phyloP scores from a whole-genome alignment of 2,113 vertebrate genomes.

The Platichthys flesus region DNA sequence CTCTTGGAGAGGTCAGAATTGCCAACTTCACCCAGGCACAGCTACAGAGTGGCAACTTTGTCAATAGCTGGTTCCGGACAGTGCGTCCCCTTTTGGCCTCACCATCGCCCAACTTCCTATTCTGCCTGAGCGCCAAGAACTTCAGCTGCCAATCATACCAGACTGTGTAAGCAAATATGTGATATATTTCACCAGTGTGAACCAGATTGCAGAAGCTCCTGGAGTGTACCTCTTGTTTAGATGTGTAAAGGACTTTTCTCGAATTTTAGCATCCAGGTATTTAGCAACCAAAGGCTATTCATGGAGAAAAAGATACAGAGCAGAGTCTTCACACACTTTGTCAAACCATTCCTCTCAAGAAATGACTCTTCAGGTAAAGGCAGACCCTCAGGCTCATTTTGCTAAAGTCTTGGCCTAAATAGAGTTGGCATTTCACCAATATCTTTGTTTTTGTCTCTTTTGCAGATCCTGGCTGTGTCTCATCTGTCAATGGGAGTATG shows the following conservation, averaged over 20 bases:
- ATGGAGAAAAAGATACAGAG: slow-evolving; percentile 41
- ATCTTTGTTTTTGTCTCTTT: background rate
- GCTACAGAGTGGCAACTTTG: slow-evolving; percentile 35
- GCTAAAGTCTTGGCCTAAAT: background rate
- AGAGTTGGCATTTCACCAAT: too few relatives aligned
- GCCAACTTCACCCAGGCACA: slow-evolving; percentile 40
- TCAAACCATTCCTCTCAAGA: slow-evolving; percentile 64
- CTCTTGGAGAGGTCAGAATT: slow-evolving; percentile 44
- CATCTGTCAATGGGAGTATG: background rate
- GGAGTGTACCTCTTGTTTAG: background rate
- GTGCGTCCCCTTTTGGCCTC: slow-evolving; percentile 55
- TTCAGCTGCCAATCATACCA: slow-evolving; percentile 70
- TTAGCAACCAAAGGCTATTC: slow-evolving; percentile 36
- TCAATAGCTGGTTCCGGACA: slow-evolving; percentile 15
- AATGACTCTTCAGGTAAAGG: slow-evolving; percentile 51
- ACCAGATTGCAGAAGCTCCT: background rate
- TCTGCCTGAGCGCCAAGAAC: slow-evolving; percentile 55
- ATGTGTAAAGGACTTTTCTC: slow-evolving; percentile 13
- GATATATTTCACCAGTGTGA: background rate
- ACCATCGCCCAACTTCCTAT: slow-evolving; percentile 54
- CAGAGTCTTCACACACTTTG: slow-evolving; percentile 55
- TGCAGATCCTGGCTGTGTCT: slow-evolving; percentile 62
- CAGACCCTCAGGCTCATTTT: background rate
- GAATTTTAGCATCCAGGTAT: slow-evolving; percentile 38
- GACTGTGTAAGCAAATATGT: slow-evolving; percentile 55